These are phyloP conservation scores for Fukomys damarensis DNA, from an alignment of 2,113 vertebrate genomes.

Conservation along the genomic window DNA sequence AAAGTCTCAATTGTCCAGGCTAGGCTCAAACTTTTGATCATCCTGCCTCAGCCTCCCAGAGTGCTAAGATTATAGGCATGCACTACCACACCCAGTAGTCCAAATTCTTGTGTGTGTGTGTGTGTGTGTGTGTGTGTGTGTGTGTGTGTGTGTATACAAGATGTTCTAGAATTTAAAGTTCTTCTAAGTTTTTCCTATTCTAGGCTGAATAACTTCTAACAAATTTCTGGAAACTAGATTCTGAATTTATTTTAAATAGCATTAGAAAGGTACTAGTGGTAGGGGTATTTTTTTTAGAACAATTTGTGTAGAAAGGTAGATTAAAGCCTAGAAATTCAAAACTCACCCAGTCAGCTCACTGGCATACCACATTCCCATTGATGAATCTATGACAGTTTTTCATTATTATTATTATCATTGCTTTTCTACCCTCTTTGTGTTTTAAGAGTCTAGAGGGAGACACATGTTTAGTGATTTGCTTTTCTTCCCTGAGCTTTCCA, in stretches of 20 bases:
- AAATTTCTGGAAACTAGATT: background rate
- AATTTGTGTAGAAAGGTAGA: background rate
- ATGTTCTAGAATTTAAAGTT: background rate
- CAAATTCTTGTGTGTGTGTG: background rate
- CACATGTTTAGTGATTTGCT: background rate
- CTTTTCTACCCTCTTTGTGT: background rate
- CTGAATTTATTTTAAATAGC: constrained; percentile 16
- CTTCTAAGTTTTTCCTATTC: background rate
- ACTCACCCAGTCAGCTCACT: background rate
- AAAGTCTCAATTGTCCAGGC: background rate
- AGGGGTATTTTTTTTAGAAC: background rate
- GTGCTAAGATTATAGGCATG: background rate
- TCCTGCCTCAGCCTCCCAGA: background rate
- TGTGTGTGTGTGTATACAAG: background rate
- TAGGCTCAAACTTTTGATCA: background rate
- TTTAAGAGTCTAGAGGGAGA: background rate
- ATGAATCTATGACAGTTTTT: background rate
- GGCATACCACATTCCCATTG: background rate
- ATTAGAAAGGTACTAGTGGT: background rate
- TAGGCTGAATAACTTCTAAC: background rate
- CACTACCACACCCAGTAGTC: background rate
- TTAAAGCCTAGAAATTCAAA: background rate
- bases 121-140: too few relatives aligned
- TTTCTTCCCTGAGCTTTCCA: constrained; percentile 42
- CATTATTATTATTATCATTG: background rate